Percentiles rank a stretch among this genome's conserved stretches.
Conservation (phyloP, 2,888 invertebrate genomes). For the Geotrupes spiniger region DNA sequence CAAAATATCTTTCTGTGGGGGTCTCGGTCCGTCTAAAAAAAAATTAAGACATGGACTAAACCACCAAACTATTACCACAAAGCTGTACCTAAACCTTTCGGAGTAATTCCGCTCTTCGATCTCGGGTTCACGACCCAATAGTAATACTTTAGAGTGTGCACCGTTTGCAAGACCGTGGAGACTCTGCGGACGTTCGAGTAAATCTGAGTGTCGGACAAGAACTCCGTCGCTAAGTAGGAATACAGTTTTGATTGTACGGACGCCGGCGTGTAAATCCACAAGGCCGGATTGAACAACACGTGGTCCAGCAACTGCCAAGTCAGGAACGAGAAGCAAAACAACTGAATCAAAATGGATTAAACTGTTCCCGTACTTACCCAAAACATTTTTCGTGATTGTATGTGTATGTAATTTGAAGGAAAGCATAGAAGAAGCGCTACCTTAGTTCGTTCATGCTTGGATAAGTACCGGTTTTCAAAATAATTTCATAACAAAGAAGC, state of each 20-base stretch:
- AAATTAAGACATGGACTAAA: too few species aligned
- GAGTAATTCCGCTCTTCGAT: conserved; percentile 90
- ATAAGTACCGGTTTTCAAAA: conserved; percentile 45
- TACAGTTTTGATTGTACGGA: conserved; percentile 93
- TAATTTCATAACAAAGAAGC: conserved; percentile 7
- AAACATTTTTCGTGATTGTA: conserved; percentile 27
- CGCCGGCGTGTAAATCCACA: conserved; percentile 98
- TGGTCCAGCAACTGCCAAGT: conserved; percentile 98
- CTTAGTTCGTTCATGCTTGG: conserved; percentile 42
- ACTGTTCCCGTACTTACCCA: conserved; percentile 57
- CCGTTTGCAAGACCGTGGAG: conserved; percentile 95
- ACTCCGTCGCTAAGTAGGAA: conserved; percentile 98
- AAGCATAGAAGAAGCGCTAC: conserved; percentile 19
- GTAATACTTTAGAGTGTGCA: conserved; percentile 98
- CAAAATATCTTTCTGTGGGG: conserved; percentile 90
- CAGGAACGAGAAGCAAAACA: conserved; percentile 86
- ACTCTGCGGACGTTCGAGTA: conserved; percentile 95
- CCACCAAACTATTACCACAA: conserved; percentile 11
- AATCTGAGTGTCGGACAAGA: conserved; percentile 94
- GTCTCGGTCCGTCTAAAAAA: conserved; percentile 88
- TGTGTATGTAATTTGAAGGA: conserved; percentile 9
- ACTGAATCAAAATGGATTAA: conserved; percentile 68
- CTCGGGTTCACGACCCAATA: conserved; percentile 98
- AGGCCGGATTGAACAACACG: conserved; percentile 97
- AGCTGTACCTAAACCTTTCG: conserved; percentile 89